A percentile compares a stretch with the other conserved stretches of the same genome.
Conservation (phyloP, 2,888 invertebrate species). For the Mechanitis mazaeus region DNA sequence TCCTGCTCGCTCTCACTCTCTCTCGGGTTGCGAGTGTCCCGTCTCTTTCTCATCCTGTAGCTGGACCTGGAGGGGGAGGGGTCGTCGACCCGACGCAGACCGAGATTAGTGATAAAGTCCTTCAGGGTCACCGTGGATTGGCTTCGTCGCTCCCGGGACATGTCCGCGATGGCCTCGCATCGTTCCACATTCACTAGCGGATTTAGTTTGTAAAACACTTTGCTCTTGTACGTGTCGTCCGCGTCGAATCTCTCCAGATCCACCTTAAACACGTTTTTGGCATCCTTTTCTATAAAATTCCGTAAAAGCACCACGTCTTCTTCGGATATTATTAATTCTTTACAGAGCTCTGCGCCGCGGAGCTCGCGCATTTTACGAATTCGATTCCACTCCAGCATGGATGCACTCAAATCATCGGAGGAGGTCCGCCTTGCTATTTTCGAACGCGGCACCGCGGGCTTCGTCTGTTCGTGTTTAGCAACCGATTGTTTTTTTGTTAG, state of each 20-base stretch:
- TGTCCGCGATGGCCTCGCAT: constrained; percentile 31
- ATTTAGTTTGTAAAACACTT: constrained; percentile 46
- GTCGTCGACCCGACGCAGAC: constrained; percentile 35
- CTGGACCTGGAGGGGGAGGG: constrained; percentile 11
- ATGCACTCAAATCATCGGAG: background rate
- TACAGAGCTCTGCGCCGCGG: constrained; percentile 17
- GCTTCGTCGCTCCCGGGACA: constrained; percentile 15
- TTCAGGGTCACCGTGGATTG: constrained; percentile 22
- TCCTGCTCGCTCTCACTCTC: constrained; percentile 3
- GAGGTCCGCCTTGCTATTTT: background rate
- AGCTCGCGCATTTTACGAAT: background rate
- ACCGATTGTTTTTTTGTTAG: too few relatives aligned
- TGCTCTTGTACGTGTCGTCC: constrained; percentile 38
- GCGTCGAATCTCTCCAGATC: constrained; percentile 41
- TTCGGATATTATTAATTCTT: constrained; percentile 43
- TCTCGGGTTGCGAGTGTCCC: background rate
- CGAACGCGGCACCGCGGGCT: background rate
- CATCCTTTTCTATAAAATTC: constrained; percentile 32
- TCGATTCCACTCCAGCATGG: background rate
- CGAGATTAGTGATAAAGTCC: constrained; percentile 42
- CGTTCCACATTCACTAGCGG: constrained; percentile 45
- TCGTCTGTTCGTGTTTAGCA: too few relatives aligned
- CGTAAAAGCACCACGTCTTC: constrained; percentile 38
- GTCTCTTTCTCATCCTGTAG: constrained; percentile 14
- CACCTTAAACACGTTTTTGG: constrained; percentile 29